These are phyloP conservation scores for Trichacis sp. DNA, from an alignment of 2,888 invertebrate genomes.

Conservation along the genomic window DNA sequence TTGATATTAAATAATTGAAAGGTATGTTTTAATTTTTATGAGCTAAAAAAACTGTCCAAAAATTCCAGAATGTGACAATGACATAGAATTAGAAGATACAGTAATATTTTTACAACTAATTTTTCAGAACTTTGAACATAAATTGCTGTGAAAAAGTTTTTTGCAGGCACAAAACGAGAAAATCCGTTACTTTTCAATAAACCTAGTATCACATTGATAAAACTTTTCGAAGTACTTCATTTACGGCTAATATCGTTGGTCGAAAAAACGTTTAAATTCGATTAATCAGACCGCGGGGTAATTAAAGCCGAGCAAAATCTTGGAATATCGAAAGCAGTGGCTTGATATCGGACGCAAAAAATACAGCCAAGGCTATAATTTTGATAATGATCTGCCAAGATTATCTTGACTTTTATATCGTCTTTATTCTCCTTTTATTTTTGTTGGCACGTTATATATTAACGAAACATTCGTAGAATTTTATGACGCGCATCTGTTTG, in stretches of 20 bases:
- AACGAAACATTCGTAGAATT: slow-evolving; percentile 10
- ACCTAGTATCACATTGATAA: background rate
- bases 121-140: too few relatives aligned
- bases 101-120: too few relatives aligned
- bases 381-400: slow-evolving; percentile 28
- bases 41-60: too few relatives aligned
- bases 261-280: background rate
- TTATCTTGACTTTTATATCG: slow-evolving; percentile 24
- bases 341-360: slow-evolving; percentile 29
- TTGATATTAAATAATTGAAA: too few relatives aligned
- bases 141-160: too few relatives aligned
- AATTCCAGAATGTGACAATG: too few relatives aligned
- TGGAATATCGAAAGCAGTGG: slow-evolving; percentile 12
- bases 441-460: slow-evolving; percentile 40
- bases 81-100: too few relatives aligned
- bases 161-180: too few relatives aligned
- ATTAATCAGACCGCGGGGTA: background rate
- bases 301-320: background rate
- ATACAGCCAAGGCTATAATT: slow-evolving; percentile 29
- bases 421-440: slow-evolving; percentile 35
- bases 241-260: background rate
- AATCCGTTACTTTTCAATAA: background rate
- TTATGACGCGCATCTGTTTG: background rate
- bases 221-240: background rate
- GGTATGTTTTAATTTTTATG: too few relatives aligned